Evolutionary conservation across 2,888 invertebrate genomes (phyloP).

Genomic region (Tortrix viridana): DNA sequence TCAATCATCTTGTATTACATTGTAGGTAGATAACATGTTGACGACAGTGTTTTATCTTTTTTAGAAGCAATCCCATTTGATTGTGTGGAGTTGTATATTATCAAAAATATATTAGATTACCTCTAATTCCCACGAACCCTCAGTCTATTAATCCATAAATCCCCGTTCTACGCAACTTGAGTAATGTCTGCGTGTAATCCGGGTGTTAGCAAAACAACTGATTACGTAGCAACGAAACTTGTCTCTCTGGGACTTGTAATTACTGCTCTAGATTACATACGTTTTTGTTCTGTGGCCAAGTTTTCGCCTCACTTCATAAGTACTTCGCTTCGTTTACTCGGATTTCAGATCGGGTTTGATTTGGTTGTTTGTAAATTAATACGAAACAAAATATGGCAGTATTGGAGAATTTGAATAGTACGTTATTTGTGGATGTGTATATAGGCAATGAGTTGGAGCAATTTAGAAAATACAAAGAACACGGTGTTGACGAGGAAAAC

Average conservation of each 20-base stretch:
- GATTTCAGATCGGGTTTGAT: too few species aligned
- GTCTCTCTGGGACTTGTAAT: conserved; percentile 4
- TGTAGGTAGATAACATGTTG: too few species aligned
- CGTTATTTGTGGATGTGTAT: too few species aligned
- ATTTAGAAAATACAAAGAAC: too few species aligned
- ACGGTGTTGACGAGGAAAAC: too few species aligned
- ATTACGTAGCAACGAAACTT: conserved; percentile 4
- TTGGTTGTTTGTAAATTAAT: neutral
- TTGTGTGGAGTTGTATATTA: neutral
- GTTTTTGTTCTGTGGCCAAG: neutral
- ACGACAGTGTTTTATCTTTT: too few species aligned
- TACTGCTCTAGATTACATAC: conserved; percentile 3
- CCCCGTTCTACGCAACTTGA: neutral
- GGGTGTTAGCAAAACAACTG: conserved; percentile 9
- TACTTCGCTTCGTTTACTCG: neutral
- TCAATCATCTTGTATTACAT: too few species aligned
- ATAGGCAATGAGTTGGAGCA: too few species aligned
- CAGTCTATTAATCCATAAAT: conserved; percentile 3
- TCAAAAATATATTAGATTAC: neutral
- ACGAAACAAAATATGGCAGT: neutral
- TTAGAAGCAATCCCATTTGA: too few species aligned
- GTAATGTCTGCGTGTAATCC: neutral
- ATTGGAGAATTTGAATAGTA: neutral
- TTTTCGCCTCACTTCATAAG: neutral
- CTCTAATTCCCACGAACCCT: neutral